Conservation (phyloP, 2,113 vertebrate genomes). For the Phrynosoma platyrhinos region DNA sequence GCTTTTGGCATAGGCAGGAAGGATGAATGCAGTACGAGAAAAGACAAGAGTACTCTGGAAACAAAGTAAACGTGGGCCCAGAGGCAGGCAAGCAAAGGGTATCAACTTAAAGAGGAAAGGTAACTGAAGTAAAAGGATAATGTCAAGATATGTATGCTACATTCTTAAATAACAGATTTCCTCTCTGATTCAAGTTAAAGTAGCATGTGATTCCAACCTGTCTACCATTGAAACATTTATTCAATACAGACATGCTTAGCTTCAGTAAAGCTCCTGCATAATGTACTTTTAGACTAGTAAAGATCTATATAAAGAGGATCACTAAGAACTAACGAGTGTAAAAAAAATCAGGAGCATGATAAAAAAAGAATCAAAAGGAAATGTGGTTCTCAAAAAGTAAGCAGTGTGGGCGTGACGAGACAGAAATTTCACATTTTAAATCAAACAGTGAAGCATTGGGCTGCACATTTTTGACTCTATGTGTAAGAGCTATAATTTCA, state of each 20-base stretch:
- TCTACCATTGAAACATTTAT: not conserved
- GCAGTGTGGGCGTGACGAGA: not conserved
- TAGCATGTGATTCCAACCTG: not conserved
- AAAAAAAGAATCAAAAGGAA: not conserved
- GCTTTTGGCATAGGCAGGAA: not conserved
- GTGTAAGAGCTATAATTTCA: not conserved
- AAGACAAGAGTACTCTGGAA: not conserved
- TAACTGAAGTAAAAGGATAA: not conserved
- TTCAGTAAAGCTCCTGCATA: not conserved
- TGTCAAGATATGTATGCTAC: not conserved
- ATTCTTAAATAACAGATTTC: not conserved
- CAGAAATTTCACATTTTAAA: not conserved
- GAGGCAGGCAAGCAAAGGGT: not conserved
- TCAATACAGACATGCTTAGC: not conserved
- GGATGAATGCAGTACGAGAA: not conserved
- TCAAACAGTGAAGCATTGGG: not conserved
- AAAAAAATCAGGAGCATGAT: not conserved
- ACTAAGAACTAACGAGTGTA: not conserved
- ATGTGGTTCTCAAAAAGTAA: not conserved
- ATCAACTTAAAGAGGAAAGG: not conserved
- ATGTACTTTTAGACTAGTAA: not conserved
- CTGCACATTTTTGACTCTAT: too few relatives aligned
- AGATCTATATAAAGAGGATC: not conserved
- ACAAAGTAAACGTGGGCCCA: not conserved
- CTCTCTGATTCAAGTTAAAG: too few relatives aligned